Base-by-base conservation (phyloP, 1,140 invertebrate species). In the Drosophila nasuta region DNA sequence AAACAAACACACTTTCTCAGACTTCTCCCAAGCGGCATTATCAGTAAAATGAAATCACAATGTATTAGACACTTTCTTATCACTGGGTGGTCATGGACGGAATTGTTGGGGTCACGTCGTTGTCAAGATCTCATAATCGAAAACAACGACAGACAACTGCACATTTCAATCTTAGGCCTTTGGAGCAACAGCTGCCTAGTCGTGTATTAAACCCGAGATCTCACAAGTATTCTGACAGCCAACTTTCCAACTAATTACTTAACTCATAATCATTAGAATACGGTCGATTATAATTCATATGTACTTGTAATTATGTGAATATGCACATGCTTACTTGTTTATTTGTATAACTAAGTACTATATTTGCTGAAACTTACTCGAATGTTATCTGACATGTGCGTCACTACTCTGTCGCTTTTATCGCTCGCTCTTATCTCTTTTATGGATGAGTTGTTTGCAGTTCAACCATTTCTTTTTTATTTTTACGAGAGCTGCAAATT, bases 131-230 rank as follows among this genome's bases (percentile, higher is more conserved):
- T 83, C 91, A 81, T 91, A 92, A 92, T 92, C 91, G 89, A 91
- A 91, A 91, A 92, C 87, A 92, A 86, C 91, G 83, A 91, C 77
- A 91, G 91, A 85, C 91, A 92, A 85, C 80, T 91, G 91, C 81
- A 64, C 82, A 64, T 79, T 60, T 60, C 69, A 70, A 33, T 57
- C 41, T 10, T 41, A 41, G 35, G 60, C 10, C 41, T 41, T 56
- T 58, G 58, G 46, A 57, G 8, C 75, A 89, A 77, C 91, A 92
- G 89, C 76, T 92, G 91, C 73, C 91, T 87, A 79, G 66, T 80
- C 91, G 87, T 85, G 89, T 83, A 78, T 91, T 83, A 89, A 92
- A 91, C 91, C 87, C 83, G 90, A 92, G 91, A 92, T 92, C 91
- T 91, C 68, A 75, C 66, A 64, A 64, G 46, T 54, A 62, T 64